Evolutionary conservation across 2,888 invertebrate species (phyloP).

Genomic region (Drosophila barbarae): DNA sequence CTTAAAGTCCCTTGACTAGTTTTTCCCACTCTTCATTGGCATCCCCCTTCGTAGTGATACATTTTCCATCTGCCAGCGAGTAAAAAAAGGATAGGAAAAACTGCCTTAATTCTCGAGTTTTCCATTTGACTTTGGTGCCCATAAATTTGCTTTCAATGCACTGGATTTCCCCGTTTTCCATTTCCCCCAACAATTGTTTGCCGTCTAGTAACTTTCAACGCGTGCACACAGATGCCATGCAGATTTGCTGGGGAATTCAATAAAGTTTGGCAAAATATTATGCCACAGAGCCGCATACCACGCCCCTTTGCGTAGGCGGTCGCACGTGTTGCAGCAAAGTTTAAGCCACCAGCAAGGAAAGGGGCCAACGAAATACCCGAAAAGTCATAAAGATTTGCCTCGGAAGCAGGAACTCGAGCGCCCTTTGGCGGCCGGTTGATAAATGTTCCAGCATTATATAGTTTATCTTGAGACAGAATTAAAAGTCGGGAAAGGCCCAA

Average conservation of each 20-base stretch:
- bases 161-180: constrained; percentile 2
- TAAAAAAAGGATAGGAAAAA: constrained; percentile 11
- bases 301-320: constrained; percentile 40
- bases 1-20: neutral
- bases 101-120: constrained; percentile 65
- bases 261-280: constrained; percentile 75
- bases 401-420: constrained; percentile 41
- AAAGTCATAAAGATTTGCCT: constrained; percentile 69
- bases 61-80: constrained; percentile 7
- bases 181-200: constrained; percentile 53
- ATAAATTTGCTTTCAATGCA: constrained; percentile 71
- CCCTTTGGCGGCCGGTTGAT: constrained; percentile 66
- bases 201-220: constrained; percentile 61
- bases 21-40: neutral
- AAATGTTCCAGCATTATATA: constrained; percentile 51
- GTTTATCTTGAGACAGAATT: constrained; percentile 33
- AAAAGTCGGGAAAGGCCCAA: constrained; percentile 27
- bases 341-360: constrained; percentile 40
- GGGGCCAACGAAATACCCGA: constrained; percentile 44
- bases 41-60: constrained; percentile 1
- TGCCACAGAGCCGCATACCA: constrained; percentile 49
- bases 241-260: constrained; percentile 71
- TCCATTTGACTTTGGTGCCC: constrained; percentile 66
- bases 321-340: constrained; percentile 64
- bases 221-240: constrained; percentile 54